These are phyloP conservation scores for Triops cancriformis DNA, from an alignment of 1,140 invertebrate genomes.

Conservation along the genomic window DNA sequence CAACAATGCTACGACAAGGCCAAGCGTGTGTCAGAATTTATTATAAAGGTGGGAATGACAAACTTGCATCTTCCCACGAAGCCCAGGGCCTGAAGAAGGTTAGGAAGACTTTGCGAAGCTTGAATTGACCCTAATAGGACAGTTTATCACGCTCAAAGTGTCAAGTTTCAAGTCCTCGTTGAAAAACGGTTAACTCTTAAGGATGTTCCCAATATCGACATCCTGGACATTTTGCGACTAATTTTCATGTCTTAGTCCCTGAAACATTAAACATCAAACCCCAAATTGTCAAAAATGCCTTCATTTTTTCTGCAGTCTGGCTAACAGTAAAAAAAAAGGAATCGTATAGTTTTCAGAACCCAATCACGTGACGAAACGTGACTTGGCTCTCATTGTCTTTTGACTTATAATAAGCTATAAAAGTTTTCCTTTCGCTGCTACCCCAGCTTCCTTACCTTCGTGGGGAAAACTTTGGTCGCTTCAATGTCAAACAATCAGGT, in stretches of 20 bases:
- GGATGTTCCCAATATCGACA: conserved; percentile 9
- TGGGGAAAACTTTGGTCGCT: no score
- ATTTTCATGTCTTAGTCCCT: no score
- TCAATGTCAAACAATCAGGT: no score
- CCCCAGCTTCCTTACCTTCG: not conserved
- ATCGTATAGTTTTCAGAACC: not conserved
- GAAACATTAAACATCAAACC: no score
- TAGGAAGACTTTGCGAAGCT: not conserved
- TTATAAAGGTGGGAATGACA: not conserved
- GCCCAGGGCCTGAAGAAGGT: not conserved
- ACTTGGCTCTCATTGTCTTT: not conserved
- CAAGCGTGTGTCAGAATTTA: not conserved
- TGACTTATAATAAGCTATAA: not conserved
- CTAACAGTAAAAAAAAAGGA: no score
- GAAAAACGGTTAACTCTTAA: not conserved
- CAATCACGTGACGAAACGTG: not conserved
- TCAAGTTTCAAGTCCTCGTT: not conserved
- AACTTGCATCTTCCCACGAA: not conserved
- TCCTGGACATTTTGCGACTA: not conserved
- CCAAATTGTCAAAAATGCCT: no score
- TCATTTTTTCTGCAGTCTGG: no score
- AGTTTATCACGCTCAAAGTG: not conserved
- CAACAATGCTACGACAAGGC: not conserved
- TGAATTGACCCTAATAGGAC: conserved; percentile 10
- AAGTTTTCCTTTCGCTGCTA: not conserved